Conservation (phyloP, 2,113 vertebrate species). For the Poecile atricapillus region DNA sequence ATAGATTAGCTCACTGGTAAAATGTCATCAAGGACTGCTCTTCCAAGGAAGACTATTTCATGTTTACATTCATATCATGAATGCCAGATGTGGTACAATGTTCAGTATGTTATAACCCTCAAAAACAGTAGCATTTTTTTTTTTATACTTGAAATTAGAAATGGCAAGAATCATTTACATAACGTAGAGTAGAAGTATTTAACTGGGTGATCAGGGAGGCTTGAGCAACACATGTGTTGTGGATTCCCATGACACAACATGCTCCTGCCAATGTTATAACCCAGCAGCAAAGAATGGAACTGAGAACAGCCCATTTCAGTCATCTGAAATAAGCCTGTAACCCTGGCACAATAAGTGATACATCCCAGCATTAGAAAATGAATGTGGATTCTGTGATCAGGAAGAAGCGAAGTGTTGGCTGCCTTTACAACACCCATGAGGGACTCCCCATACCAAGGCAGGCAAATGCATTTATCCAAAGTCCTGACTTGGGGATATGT, state of each 20-base stretch:
- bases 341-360: neutral
- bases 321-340: neutral
- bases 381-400: neutral
- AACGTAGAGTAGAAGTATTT: fast-evolving
- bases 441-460: neutral
- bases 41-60: neutral
- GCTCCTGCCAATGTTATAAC: neutral
- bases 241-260: neutral
- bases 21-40: neutral
- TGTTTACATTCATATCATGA: neutral
- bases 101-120: neutral
- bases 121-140: neutral
- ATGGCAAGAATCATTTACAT: neutral
- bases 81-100: neutral
- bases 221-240: neutral
- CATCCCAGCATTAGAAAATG: neutral
- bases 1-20: neutral
- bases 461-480: neutral
- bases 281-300: neutral
- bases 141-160: neutral
- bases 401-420: neutral
- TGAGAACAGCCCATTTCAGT: neutral
- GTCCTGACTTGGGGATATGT: neutral
- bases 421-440: neutral
- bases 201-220: neutral